phyloP scores from a whole-genome alignment of 1,140 invertebrate genomes.

The Macrostomum lignano region DNA sequence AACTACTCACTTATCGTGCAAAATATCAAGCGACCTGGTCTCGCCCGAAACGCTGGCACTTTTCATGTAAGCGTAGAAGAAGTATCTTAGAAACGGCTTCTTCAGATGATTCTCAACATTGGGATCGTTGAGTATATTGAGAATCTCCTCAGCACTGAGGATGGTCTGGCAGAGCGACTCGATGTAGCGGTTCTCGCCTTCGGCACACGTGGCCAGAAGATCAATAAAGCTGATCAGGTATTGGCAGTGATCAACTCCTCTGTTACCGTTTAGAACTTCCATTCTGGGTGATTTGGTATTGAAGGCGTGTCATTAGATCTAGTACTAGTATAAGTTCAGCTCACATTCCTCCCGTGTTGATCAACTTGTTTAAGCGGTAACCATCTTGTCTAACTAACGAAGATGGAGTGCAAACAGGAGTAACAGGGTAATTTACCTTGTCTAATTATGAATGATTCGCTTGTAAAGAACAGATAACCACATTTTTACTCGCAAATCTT shows the following conservation, averaged over 20 bases:
- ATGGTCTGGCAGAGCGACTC: slow-evolving; percentile 11
- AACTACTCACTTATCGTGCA: too few species aligned
- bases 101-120: slow-evolving; percentile 9
- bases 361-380: too few species aligned
- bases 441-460: not conserved
- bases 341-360: not conserved
- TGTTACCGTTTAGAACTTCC: not conserved
- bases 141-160: slow-evolving; percentile 9
- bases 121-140: slow-evolving; percentile 8
- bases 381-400: too few species aligned
- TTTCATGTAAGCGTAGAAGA: slow-evolving; percentile 10
- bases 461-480: not conserved
- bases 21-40: too few species aligned
- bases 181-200: slow-evolving; percentile 10
- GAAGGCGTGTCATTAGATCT: too few species aligned
- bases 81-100: slow-evolving; percentile 9
- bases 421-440: too few species aligned
- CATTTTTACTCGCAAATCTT: slow-evolving; percentile 5
- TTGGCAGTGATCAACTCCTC: slow-evolving; percentile 1
- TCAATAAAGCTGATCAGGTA: slow-evolving; percentile 10
- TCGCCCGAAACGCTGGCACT: too few species aligned
- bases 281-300: too few species aligned
- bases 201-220: slow-evolving; percentile 10
- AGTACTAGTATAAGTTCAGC: not conserved
- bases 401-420: too few species aligned